A percentile compares a stretch with the other conserved stretches of the same genome.
Conservation (phyloP, 2,888 invertebrate species). For the Parnassius smintheus region DNA sequence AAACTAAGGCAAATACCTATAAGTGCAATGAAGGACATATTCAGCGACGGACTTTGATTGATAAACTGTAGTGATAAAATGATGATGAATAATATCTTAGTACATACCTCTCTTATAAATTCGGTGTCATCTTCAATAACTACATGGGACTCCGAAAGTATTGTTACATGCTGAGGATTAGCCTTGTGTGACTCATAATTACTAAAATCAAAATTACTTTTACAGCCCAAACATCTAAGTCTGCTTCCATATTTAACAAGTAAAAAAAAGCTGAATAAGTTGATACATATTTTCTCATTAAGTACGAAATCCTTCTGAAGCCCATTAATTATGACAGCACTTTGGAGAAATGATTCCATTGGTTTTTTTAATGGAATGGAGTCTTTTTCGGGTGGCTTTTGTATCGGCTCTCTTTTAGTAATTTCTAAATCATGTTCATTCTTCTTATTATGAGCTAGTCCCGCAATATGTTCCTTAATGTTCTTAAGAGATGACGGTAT, state of each 20-base stretch:
- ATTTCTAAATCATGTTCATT: conserved; percentile 10
- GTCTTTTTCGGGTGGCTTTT: conserved; percentile 22
- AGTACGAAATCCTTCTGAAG: conserved; percentile 36
- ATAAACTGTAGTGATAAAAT: neutral
- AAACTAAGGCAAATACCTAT: too few relatives aligned
- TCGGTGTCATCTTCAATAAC: conserved; percentile 41
- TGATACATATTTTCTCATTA: conserved; percentile 42
- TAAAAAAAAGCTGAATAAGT: conserved; percentile 33
- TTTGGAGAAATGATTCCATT: conserved; percentile 28
- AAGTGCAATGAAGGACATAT: too few relatives aligned
- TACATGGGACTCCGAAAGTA: conserved; percentile 30
- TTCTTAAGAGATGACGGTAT: conserved; percentile 32
- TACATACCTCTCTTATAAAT: conserved; percentile 51
- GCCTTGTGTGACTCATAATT: conserved; percentile 30
- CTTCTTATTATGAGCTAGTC: conserved; percentile 33
- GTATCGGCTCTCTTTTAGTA: conserved; percentile 5
- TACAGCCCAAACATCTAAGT: conserved; percentile 35
- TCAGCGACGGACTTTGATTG: too few relatives aligned
- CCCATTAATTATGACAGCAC: conserved; percentile 16
- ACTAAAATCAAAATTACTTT: conserved; percentile 11
- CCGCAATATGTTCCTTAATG: conserved; percentile 35
- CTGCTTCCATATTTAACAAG: conserved; percentile 23
- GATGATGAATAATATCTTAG: neutral
- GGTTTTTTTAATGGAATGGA: conserved; percentile 16
- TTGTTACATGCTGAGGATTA: conserved; percentile 25